phyloP scores from a whole-genome alignment of 2,113 vertebrate species.

The Ailuropoda melanoleuca region DNA sequence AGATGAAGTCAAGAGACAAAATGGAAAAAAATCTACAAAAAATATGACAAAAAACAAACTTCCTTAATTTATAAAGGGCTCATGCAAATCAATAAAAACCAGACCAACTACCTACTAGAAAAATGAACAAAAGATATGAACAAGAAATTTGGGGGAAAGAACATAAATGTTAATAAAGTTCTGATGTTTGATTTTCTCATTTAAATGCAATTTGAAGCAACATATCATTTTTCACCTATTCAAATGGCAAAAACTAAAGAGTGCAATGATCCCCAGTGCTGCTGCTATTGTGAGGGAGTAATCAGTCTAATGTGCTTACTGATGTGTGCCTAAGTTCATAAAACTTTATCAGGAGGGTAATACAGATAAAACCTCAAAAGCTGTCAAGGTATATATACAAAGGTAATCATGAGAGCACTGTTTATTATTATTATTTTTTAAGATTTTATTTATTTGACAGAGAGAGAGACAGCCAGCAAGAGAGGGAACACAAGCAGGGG shows the following conservation, averaged over 20 bases:
- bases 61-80: conserved; percentile 19
- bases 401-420: not conserved
- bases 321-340: not conserved
- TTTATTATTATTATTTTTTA: not conserved
- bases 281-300: not conserved
- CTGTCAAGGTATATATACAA: not conserved
- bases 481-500: no score
- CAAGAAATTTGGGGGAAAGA: not conserved
- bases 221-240: not conserved
- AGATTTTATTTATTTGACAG: no score
- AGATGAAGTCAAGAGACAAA: not conserved
- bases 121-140: conserved; percentile 22
- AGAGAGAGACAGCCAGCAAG: no score
- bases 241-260: conserved; percentile 17
- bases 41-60: not conserved
- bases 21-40: not conserved
- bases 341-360: not conserved
- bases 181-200: not conserved
- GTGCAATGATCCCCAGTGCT: not conserved
- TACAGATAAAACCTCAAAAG: not conserved
- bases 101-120: not conserved
- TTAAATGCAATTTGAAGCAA: not conserved
- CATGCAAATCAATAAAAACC: not conserved
- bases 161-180: conserved; percentile 15
- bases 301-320: not conserved